These are phyloP conservation scores for Xylocopa sonorina DNA, from an alignment of 1,140 invertebrate genomes.

Conservation along the genomic window DNA sequence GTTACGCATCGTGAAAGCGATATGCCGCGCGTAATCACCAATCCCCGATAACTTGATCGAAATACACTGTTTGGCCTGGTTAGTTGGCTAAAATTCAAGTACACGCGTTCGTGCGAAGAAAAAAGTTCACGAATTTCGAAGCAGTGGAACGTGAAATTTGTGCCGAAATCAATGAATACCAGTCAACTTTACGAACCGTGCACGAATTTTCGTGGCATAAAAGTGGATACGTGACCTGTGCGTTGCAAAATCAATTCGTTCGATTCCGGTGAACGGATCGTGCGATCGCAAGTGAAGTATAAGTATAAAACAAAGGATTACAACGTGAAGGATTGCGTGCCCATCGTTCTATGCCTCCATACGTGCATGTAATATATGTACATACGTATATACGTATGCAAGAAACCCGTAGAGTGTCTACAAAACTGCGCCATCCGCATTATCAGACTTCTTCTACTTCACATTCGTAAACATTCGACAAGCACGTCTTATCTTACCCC, in stretches of 20 bases:
- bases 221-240: background rate
- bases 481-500: slow-evolving; percentile 35
- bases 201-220: background rate
- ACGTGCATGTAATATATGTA: background rate
- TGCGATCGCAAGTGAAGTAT: background rate
- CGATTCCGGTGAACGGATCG: background rate
- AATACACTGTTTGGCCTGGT: background rate
- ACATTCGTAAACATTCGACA: slow-evolving; percentile 78
- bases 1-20: slow-evolving; percentile 6
- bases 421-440: slow-evolving; percentile 67
- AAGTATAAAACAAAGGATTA: background rate
- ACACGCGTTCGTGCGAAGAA: no score
- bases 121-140: no score
- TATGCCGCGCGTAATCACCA: background rate
- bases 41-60: background rate
- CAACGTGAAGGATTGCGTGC: background rate
- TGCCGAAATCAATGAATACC: background rate
- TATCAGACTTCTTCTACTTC: slow-evolving; percentile 74
- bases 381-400: background rate
- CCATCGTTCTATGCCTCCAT: background rate
- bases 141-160: background rate
- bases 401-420: slow-evolving; percentile 72
- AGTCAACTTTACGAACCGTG: background rate
- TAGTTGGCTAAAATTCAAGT: background rate
- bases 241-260: background rate